Evolutionary conservation across 2,113 vertebrate genomes (phyloP).

Genomic region (Caloenas nicobarica): DNA sequence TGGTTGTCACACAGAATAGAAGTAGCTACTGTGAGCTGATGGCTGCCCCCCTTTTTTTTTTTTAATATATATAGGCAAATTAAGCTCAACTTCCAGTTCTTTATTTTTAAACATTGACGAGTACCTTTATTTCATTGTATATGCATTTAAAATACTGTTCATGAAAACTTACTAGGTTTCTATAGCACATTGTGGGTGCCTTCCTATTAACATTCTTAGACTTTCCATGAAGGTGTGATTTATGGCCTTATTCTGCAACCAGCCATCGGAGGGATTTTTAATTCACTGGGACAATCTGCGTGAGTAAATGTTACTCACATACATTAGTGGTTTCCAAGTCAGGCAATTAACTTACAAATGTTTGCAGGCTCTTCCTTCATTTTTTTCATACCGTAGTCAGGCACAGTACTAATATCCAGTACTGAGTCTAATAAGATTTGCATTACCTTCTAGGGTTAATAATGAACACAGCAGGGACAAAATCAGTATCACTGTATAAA

Average conservation of each 20-base stretch:
- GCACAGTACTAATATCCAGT: slow-evolving; percentile 14
- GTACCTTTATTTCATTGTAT: not conserved
- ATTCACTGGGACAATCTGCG: not conserved
- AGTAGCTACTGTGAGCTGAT: not conserved
- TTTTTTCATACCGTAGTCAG: slow-evolving; percentile 4
- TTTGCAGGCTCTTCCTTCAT: not conserved
- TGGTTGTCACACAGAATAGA: not conserved
- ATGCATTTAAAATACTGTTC: not conserved
- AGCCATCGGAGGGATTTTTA: not conserved
- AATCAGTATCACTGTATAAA: slow-evolving; percentile 48
- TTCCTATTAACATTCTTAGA: not conserved
- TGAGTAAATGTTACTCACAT: slow-evolving; percentile 27
- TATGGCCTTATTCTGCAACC: not conserved
- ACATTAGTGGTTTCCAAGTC: slow-evolving; percentile 19
- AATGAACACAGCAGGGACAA: slow-evolving; percentile 49
- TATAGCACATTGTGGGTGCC: not conserved
- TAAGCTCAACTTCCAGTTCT: not conserved
- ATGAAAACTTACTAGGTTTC: not conserved
- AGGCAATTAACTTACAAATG: slow-evolving; percentile 34
- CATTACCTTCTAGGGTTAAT: slow-evolving; percentile 44
- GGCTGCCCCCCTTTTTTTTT: not conserved
- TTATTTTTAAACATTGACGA: not conserved
- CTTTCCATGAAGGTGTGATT: not conserved
- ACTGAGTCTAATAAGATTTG: slow-evolving; percentile 35
- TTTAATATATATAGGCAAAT: not conserved